phyloP scores from a whole-genome alignment of 2,797 vertebrate genomes.

The Smutsia gigantea region DNA sequence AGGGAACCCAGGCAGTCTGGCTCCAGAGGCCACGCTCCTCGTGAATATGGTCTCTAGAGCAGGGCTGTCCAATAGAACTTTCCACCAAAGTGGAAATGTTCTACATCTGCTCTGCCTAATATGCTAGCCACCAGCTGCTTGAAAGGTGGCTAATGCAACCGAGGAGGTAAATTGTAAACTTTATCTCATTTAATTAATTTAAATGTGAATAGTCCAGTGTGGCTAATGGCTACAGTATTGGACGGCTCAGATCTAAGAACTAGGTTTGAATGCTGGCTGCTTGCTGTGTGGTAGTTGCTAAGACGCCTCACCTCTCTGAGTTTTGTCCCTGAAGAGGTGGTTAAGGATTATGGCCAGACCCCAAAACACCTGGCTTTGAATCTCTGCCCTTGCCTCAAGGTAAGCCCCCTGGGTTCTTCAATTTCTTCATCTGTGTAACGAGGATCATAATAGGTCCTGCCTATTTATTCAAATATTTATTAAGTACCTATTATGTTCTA shows the following conservation, averaged over 20 bases:
- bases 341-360: not conserved
- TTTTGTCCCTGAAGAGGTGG: not conserved
- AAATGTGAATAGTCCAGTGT: not conserved
- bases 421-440: not conserved
- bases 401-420: not conserved
- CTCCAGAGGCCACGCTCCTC: not conserved
- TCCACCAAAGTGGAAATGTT: not conserved
- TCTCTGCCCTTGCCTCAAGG: not conserved
- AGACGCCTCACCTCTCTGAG: not conserved
- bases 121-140: not conserved
- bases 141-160: not conserved
- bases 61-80: not conserved
- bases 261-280: not conserved
- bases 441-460: not conserved
- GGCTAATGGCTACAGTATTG: not conserved
- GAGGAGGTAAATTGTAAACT: not conserved
- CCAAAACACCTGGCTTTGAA: not conserved
- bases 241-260: not conserved
- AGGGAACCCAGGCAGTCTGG: not conserved
- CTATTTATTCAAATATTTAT: not conserved
- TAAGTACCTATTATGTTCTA: not conserved
- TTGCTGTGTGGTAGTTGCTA: not conserved
- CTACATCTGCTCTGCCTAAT: not conserved
- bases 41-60: not conserved
- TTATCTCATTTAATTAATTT: not conserved